Percentiles rank a stretch among this genome's conserved stretches.
These are phyloP conservation scores for Eupeodes luniger DNA, from an alignment of 2,888 invertebrate species.

Conservation along the genomic window DNA sequence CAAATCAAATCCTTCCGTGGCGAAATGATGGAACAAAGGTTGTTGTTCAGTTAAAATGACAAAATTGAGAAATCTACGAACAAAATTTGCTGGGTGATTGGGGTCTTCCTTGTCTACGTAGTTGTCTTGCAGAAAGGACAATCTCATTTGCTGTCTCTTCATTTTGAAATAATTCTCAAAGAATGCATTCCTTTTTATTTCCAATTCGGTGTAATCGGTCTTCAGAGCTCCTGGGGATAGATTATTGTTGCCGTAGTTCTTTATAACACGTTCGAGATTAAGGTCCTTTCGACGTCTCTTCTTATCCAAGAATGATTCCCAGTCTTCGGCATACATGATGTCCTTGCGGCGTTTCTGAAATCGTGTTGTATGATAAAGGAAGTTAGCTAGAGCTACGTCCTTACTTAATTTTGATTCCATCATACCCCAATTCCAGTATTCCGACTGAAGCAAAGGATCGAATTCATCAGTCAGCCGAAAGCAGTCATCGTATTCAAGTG, in stretches of 20 bases:
- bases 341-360: constrained; percentile 80
- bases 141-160: constrained; percentile 69
- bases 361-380: constrained; percentile 81
- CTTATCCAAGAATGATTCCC: constrained; percentile 79
- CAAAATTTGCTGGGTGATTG: constrained; percentile 80
- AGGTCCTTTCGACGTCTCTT: constrained; percentile 79
- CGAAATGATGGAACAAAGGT: constrained; percentile 81
- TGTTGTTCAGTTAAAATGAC: constrained; percentile 79
- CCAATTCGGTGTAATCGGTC: constrained; percentile 65
- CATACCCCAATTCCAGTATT: constrained; percentile 82
- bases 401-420: constrained; percentile 77
- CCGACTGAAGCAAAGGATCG: constrained; percentile 79
- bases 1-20: constrained; percentile 80
- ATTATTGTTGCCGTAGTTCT: constrained; percentile 79
- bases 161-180: constrained; percentile 52
- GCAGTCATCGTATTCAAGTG: constrained; percentile 79
- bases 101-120: constrained; percentile 80
- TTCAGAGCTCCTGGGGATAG: constrained; percentile 77
- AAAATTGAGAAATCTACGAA: constrained; percentile 81
- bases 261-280: constrained; percentile 79
- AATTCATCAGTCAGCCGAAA: constrained; percentile 80
- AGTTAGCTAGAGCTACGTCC: constrained; percentile 81
- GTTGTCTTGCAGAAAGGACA: constrained; percentile 77
- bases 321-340: constrained; percentile 77
- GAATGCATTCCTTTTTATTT: constrained; percentile 45